A percentile compares a stretch with the other conserved stretches of the same genome.
These are phyloP conservation scores for Vultur gryphus DNA, from an alignment of 2,797 vertebrate genomes.

Conservation along the genomic window DNA sequence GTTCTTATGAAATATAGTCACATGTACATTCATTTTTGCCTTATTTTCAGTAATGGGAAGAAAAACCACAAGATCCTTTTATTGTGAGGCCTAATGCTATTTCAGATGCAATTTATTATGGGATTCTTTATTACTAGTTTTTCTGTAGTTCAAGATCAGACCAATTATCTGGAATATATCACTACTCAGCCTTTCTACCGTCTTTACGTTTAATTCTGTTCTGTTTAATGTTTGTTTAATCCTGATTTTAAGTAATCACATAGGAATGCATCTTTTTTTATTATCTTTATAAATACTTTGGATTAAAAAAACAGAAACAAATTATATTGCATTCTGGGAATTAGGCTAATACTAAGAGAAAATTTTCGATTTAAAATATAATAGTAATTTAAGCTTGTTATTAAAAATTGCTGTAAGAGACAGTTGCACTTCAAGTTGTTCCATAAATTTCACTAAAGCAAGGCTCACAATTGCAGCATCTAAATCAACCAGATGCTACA, in stretches of 20 bases:
- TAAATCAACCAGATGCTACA: neutral
- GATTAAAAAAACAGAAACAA: neutral
- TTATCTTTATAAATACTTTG: neutral
- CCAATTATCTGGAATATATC: neutral
- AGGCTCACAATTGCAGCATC: neutral
- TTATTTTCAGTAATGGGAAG: neutral
- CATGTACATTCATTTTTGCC: neutral
- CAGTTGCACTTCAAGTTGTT: neutral
- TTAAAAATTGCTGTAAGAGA: neutral
- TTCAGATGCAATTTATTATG: neutral
- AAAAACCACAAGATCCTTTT: neutral
- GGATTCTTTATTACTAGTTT: neutral
- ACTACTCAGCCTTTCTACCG: neutral
- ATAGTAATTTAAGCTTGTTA: constrained; percentile 44
- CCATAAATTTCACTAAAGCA: neutral
- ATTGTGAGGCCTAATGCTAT: neutral
- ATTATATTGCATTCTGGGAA: neutral
- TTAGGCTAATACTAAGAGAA: neutral
- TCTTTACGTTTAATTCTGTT: neutral
- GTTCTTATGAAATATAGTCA: neutral
- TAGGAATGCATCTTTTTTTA: neutral
- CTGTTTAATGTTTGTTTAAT: neutral
- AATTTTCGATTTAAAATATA: constrained; percentile 17
- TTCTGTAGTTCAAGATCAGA: neutral
- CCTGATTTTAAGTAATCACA: neutral